Evolutionary conservation across 2,888 invertebrate species (phyloP), one percentile per base, ranked within the genome.

Genomic region (Eretmocerus hayati): DNA sequence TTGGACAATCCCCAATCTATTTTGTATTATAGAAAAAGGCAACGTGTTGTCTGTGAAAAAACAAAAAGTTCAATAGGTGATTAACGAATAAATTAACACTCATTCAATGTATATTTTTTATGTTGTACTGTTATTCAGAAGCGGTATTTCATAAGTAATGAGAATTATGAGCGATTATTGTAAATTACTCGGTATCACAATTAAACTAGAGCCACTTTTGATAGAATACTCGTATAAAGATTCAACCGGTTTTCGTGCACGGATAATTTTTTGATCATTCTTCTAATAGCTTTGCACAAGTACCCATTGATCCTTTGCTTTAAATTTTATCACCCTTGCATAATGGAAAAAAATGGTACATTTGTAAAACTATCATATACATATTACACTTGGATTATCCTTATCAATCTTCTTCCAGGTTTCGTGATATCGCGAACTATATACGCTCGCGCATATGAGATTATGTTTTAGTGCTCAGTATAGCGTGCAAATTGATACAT

Each of bases 71-170:
- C 8, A 11, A 18, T 13, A 36, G 49, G 40, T 45, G 31, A 42
- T 21, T 36, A 36, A 15, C 23, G 39, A 44, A 51, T 23, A 52
- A 26, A 26, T 9, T 9, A 26, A 26, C 26, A 26, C 8, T 26
- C 68, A 69, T 68, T 68, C 66, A 69, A 66, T 67, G 65, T 67
- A 67, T 69, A 66, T 67, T 69, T n/a, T 67, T 68, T 69, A 67
- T 67, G 65, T 69, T 62, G 65, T 65, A 67, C 64, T 71, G 65
- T 78, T 78, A 78, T 78, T 79, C 79, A 79, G 78, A 79, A 79
- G 78, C 78, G 77, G 77, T 79, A 79, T 78, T 78, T 78, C 75
- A 75, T 78, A 78, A 77, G n/a, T 78, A 77, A 79, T 78, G 65
- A 66, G 67, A 65, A 68, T 75, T 78, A 78, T 78, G 77, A 77